phyloP scores from a whole-genome alignment of 2,797 vertebrate species.

The Takifugu rubripes region DNA sequence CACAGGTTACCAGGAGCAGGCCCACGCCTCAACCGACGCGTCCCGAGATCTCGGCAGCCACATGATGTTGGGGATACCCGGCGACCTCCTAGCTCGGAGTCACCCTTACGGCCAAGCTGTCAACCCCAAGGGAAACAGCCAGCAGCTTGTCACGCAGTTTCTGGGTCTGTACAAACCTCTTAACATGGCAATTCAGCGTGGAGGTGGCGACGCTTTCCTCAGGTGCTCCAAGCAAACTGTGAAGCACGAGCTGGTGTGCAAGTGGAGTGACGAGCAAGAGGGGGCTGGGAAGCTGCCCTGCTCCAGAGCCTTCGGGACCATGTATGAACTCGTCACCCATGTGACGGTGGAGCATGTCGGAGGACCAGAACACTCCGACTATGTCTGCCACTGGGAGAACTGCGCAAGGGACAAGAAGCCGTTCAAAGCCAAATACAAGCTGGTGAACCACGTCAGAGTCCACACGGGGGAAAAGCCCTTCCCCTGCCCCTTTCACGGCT shows the following conservation, averaged over 20 bases:
- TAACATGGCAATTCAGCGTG: constrained; percentile 74
- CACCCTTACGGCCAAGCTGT: constrained; percentile 72
- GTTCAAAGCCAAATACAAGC: constrained; percentile 79
- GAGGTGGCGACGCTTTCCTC: constrained; percentile 72
- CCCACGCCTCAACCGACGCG: constrained; percentile 72
- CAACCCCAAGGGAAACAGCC: constrained; percentile 70
- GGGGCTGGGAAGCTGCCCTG: constrained; percentile 67
- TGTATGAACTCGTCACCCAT: constrained; percentile 82
- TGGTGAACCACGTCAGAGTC: constrained; percentile 76
- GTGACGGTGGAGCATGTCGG: constrained; percentile 80
- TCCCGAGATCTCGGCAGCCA: constrained; percentile 69
- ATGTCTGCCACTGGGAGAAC: constrained; percentile 78
- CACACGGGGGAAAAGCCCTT: constrained; percentile 76
- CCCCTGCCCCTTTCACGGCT: constrained; percentile 71
- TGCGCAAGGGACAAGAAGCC: constrained; percentile 72
- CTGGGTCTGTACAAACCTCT: constrained; percentile 75
- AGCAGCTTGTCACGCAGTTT: constrained; percentile 75
- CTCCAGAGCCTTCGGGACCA: constrained; percentile 76
- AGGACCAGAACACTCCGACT: constrained; percentile 68
- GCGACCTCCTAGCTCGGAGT: constrained; percentile 73
- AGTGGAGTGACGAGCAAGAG: constrained; percentile 75
- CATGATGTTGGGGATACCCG: constrained; percentile 76
- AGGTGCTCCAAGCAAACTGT: constrained; percentile 74
- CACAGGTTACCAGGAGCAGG: constrained; percentile 76
- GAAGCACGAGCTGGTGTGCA: constrained; percentile 77